A percentile compares a stretch with the other conserved stretches of the same genome.
These are phyloP conservation scores for Urosaurus nigricauda DNA, from an alignment of 2,797 vertebrate species.

Conservation along the genomic window DNA sequence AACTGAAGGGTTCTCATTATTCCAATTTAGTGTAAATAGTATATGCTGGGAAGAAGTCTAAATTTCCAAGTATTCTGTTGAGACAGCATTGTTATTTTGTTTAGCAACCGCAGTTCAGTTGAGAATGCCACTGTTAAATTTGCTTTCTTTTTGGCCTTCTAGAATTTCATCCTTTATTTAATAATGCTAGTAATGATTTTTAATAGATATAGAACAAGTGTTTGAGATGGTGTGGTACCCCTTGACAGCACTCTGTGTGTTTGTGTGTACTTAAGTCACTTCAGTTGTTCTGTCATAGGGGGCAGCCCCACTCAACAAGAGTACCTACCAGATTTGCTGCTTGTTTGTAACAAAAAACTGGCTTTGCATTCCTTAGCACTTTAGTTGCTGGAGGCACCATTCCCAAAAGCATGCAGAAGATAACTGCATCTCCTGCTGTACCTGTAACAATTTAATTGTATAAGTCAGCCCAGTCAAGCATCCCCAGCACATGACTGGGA, in stretches of 20 bases:
- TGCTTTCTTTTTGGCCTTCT: neutral
- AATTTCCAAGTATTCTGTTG: neutral
- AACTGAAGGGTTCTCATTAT: neutral
- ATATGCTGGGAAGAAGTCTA: neutral
- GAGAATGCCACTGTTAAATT: accelerated
- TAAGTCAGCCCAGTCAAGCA: slow-evolving; percentile 97
- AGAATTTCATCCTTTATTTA: slow-evolving; percentile 20
- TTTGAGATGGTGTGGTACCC: slow-evolving; percentile 13
- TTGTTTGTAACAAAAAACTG: slow-evolving; percentile 65
- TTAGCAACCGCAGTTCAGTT: neutral
- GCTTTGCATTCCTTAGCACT: slow-evolving; percentile 55
- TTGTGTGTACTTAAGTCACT: neutral
- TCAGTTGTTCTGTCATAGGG: slow-evolving; percentile 46
- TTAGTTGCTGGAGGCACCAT: slow-evolving; percentile 76
- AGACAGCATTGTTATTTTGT: neutral
- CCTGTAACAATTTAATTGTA: slow-evolving; percentile 99
- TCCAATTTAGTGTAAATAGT: neutral
- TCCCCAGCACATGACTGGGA: slow-evolving; percentile 93
- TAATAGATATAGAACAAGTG: slow-evolving; percentile 52
- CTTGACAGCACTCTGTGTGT: slow-evolving; percentile 44
- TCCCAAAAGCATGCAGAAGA: slow-evolving; percentile 84
- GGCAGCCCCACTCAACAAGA: neutral
- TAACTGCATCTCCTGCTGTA: slow-evolving; percentile 87
- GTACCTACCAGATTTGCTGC: slow-evolving; percentile 51
- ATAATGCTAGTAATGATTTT: slow-evolving; percentile 8